Base-by-base conservation (phyloP, 2,888 invertebrate species). In the Erynnis tages region DNA sequence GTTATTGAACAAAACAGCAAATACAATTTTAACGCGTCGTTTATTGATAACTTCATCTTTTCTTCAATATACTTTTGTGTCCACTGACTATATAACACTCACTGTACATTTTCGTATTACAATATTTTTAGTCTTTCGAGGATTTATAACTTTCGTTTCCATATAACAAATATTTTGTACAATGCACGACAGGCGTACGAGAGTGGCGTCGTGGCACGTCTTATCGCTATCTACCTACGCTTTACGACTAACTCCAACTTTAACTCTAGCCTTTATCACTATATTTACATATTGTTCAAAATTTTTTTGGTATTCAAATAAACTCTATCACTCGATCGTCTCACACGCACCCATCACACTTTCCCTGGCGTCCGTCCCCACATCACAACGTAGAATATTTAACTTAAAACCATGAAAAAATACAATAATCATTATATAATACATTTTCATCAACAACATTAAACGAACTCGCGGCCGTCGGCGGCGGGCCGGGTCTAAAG, bases 31-130 rank as follows among this genome's bases (percentile, higher is more conserved):
- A 87, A 86, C 86, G 81, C 81, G 80, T 84, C 79, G 81, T 87
- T 88, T 88, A 87, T 86, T 87, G 77, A 87, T 87, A 89, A 89
- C 87, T 88, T 88, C 82, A 85, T 84, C 73, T 85, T 78, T 76
- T 77, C 82, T 73, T 80, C 84, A 84, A 83, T 88, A 90, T 90
- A 89, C 89, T 81, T 87, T 88, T 88, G 87, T 87, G 87, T 88
- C 88, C 89, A 90, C 86, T 89, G 90, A 89, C 88, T 90, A 90
- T 86, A 85, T 88, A 89, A 90, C 89, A 90, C 88, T 88, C 89
- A 89, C 90, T 90, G 89, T 88, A 88, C 89, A 89, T 82, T 84
- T 85, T 86, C 73, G 86, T 87, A 83, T 84, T 86, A 89, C 87
- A 90, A 87, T 88, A 86, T 80, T 86, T 52, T 82, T 76, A 87